Base-by-base conservation (phyloP, 30 jellyfish, hydroid and myxozoan species). In the Pelagia noctiluca region DNA sequence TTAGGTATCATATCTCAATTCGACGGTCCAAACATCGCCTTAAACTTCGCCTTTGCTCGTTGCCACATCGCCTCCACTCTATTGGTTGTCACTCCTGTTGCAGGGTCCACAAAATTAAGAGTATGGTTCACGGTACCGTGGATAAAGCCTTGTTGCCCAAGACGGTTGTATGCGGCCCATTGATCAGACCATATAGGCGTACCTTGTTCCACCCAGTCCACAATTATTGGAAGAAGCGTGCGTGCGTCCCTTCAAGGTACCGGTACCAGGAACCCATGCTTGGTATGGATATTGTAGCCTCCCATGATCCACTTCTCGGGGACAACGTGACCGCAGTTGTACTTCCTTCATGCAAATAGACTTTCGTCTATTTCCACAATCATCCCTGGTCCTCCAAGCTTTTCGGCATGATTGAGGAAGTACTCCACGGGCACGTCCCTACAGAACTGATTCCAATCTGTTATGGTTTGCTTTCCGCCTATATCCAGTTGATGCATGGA, bases 291-390 rank as follows among this genome's bases (percentile, higher is more conserved):
- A 1, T 80, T 73, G 29, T 80, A 80, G 8, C 73, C 70, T 80
- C 87, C 32, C 54, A 19, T 18, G 35, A 71, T 5, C 63, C 13
- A n/a, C n/a, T n/a, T n/a, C n/a, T n/a, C n/a, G n/a, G n/a, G n/a
- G n/a, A n/a, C n/a, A n/a, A n/a, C n/a, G 53, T 71, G 75, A 21
- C 90, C 90, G n/a, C 90, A 36, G 88, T 80, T 65, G 37, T 80
- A 80, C 24, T 80, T 80, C 50, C 83, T 52, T 34, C 87, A 21
- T 24, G 75, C 80, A 80, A 80, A 80, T 38, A 80, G 71, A 23
- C 71, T 60, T n/a, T n/a, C n/a, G n/a, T n/a, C n/a, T n/a, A n/a
- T n/a, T n/a, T n/a, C n/a, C n/a, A n/a, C n/a, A n/a, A n/a, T n/a
- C n/a, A n/a, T n/a, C n/a, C n/a, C n/a, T n/a, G n/a, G n/a, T n/a